Evolutionary conservation across 1,140 invertebrate genomes (phyloP).

Genomic region (Wasmannia auropunctata): DNA sequence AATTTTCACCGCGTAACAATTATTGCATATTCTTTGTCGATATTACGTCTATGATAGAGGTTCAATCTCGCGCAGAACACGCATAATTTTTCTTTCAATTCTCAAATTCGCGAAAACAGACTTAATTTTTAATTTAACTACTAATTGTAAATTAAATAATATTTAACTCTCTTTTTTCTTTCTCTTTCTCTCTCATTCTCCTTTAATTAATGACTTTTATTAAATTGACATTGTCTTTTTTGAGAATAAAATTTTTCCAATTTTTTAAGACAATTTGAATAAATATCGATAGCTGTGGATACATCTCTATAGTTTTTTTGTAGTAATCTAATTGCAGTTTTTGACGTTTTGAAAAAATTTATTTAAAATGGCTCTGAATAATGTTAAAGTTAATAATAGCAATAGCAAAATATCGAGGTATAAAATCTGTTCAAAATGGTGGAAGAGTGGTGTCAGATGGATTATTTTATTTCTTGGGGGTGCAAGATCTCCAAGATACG

Average conservation of each 20-base stretch:
- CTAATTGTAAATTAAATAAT: background rate
- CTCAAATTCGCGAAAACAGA: background rate
- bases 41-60: background rate
- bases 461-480: slow-evolving; percentile 22
- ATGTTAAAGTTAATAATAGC: background rate
- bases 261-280: background rate
- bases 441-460: background rate
- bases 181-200: too few relatives aligned
- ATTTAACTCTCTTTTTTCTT: too few relatives aligned
- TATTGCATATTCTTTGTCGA: background rate
- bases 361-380: background rate
- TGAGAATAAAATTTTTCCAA: background rate
- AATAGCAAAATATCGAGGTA: background rate
- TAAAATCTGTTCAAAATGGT: background rate
- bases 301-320: background rate
- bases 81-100: background rate
- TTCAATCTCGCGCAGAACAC: background rate
- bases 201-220: background rate
- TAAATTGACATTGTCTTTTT: background rate
- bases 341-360: background rate
- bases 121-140: background rate
- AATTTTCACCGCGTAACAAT: slow-evolving; percentile 7
- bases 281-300: background rate
- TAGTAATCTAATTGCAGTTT: too few relatives aligned
- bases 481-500: background rate